phyloP scores from a whole-genome alignment of 2,888 invertebrate species.

The Lampropteryx suffumata region DNA sequence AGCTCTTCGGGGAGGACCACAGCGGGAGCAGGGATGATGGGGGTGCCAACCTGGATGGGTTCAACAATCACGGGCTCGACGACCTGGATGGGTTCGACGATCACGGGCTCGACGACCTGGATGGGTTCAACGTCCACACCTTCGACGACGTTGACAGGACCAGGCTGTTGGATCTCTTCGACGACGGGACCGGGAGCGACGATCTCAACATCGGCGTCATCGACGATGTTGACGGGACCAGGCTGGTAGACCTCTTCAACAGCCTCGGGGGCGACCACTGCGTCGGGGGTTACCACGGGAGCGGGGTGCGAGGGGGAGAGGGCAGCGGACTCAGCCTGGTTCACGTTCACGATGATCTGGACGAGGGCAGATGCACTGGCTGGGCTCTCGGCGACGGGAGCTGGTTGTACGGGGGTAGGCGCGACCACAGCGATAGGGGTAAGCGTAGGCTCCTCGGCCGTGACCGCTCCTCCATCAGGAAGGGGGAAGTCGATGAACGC shows the following conservation, averaged over 20 bases:
- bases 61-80: conserved; percentile 19
- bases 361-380: conserved; percentile 39
- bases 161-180: neutral
- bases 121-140: conserved; percentile 25
- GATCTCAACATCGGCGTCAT: conserved; percentile 13
- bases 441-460: no score
- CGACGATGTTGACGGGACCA: conserved; percentile 18
- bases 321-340: conserved; percentile 28
- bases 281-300: conserved; percentile 20
- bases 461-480: no score
- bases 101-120: conserved; percentile 1
- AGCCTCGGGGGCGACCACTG: conserved; percentile 9
- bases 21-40: conserved; percentile 25
- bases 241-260: neutral
- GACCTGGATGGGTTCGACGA: neutral
- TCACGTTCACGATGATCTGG: conserved; percentile 51
- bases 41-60: conserved; percentile 26
- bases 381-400: neutral
- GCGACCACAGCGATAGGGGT: no score
- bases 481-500: no score
- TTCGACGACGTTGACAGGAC: conserved; percentile 23
- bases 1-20: conserved; percentile 22
- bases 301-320: conserved; percentile 15
- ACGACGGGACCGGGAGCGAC: no score
- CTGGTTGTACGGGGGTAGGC: no score